Evolutionary conservation across 2,797 vertebrate species (phyloP).

Genomic region (Esox masquinongy): DNA sequence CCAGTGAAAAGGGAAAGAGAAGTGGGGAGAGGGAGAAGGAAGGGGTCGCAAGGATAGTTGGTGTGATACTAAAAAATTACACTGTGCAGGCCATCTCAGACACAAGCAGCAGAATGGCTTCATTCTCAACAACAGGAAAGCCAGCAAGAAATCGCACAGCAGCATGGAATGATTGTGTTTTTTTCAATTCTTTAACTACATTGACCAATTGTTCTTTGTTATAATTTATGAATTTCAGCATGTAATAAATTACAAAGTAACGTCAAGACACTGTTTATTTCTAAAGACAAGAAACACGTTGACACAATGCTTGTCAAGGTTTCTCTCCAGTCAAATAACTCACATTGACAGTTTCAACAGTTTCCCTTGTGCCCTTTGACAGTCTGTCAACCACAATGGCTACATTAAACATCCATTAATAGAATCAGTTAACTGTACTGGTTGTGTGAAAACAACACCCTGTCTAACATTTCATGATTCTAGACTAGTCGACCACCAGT

Average conservation of each 20-base stretch:
- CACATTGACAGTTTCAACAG: background rate
- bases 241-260: background rate
- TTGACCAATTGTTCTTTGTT: background rate
- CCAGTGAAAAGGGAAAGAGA: slow-evolving; percentile 40
- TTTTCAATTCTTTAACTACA: background rate
- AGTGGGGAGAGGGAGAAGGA: background rate
- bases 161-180: background rate
- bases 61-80: background rate
- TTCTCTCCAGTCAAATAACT: background rate
- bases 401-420: background rate
- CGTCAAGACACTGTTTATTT: background rate
- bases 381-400: background rate
- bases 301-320: background rate
- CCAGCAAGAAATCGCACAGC: background rate
- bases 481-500: slow-evolving; percentile 11
- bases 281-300: background rate
- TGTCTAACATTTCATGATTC: slow-evolving; percentile 20
- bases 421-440: slow-evolving; percentile 23
- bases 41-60: background rate
- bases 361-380: background rate
- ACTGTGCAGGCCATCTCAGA: background rate
- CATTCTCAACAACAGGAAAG: background rate
- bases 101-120: background rate
- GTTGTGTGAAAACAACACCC: slow-evolving; percentile 8
- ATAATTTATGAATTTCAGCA: background rate